These are phyloP conservation scores for Luidia sarsii DNA, from an alignment of 53 echinoderm and acorn worm genomes.

Conservation along the genomic window DNA sequence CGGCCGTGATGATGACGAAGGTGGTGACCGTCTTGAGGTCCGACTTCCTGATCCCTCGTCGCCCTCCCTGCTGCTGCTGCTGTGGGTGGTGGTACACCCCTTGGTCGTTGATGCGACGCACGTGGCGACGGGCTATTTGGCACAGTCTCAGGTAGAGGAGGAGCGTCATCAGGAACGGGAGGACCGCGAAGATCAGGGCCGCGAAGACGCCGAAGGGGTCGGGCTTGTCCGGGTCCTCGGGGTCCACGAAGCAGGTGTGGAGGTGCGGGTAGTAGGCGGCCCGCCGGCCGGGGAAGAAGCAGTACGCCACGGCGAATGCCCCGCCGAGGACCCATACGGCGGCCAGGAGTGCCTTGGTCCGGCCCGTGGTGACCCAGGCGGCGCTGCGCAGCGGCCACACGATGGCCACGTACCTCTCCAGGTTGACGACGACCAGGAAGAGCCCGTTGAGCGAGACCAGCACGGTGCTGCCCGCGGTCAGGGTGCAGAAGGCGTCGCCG, in stretches of 20 bases:
- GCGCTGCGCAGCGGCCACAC: conserved; percentile 58
- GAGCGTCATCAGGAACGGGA: conserved; percentile 46
- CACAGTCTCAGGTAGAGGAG: conserved; percentile 19
- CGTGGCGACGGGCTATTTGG: conserved; percentile 48
- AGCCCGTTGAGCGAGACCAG: conserved; percentile 22
- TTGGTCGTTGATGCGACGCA: conserved; percentile 38
- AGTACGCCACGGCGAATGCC: conserved; percentile 22
- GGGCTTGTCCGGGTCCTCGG: conserved; percentile 29
- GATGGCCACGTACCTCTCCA: conserved; percentile 44
- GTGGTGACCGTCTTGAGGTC: conserved; percentile 44
- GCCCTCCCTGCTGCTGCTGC: background rate
- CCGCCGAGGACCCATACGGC: conserved; percentile 12
- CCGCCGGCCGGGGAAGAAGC: conserved; percentile 17
- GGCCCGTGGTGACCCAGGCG: conserved; percentile 13
- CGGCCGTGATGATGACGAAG: conserved; percentile 59
- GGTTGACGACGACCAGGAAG: conserved; percentile 41
- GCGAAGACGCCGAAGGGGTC: conserved; percentile 42
- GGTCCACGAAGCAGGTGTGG: conserved; percentile 60
- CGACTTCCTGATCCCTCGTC: background rate
- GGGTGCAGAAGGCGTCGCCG: conserved; percentile 31
- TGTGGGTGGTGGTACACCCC: background rate
- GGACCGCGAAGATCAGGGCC: conserved; percentile 38
- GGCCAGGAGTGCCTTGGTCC: background rate
- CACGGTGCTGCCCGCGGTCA: conserved; percentile 9
- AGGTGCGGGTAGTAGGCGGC: conserved; percentile 41